Evolutionary conservation across 2,888 invertebrate species (phyloP), one percentile per base, ranked within the genome.

Genomic region (Cosmopolites sordidus): DNA sequence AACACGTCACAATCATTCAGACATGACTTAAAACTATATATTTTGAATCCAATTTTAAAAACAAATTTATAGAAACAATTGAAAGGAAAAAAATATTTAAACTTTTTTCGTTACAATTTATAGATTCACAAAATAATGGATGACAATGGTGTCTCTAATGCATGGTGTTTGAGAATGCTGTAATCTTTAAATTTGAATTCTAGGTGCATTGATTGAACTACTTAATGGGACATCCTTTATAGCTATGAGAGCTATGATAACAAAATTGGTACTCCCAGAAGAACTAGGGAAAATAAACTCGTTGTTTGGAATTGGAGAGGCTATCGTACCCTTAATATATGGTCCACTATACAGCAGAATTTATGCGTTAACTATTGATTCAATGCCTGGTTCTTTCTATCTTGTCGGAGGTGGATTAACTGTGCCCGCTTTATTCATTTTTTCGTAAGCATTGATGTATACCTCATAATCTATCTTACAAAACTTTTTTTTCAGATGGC

Each of bases 201-300:
- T 76, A 8, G 73, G 79, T 60, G 79, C 80, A 16, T 72, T 80
- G 49, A 77, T 79, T 61, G 79, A 80, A 38, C 49, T 63, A 15
- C 51, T 69, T 3, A 64, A 63, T 43, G 76, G 77, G n/a, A 76
- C 78, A 1, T 77, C 79, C 0, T 69, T 80, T 16, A 79, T 79
- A 18, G 79, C 79, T 1, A 73, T 81, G 48, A 71, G 81, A 48
- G 79, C 81, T 1, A 76, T 80, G 48, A 78, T 78, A 1, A 76
- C 79, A 0, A 81, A 81, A 62, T 73, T 77, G 52, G 81, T 81
- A 4, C 72, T 78, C n/a, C 64, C 73, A 2, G 77, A 79, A 57
- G 80, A 81, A 75, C 72, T 80, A 58, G 81, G 81, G 76, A 80
- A 79, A 72, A 77, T 80, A 29, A 70, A 70, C 56, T 71, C 72